phyloP scores from a whole-genome alignment of 2,113 vertebrate genomes.

The Cygnus atratus region DNA sequence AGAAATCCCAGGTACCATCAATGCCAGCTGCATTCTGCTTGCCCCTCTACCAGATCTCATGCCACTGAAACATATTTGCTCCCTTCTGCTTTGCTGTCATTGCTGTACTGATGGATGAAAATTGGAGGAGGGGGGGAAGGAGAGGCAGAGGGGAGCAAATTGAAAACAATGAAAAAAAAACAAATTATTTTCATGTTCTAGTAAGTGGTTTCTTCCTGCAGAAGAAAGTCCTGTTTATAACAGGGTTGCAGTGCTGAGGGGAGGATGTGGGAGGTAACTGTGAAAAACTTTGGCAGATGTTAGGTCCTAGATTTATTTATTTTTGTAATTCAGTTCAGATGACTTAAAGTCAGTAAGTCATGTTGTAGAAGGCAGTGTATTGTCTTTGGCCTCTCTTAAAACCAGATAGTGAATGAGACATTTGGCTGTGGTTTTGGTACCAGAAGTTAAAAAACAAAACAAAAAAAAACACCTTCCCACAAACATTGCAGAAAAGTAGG shows the following conservation, averaged over 20 bases:
- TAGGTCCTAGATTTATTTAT: neutral
- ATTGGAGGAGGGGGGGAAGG: neutral
- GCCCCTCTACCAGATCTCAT: rapidly evolving
- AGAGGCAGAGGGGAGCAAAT: neutral
- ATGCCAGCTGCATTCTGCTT: neutral
- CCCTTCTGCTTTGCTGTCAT: neutral
- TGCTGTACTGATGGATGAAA: neutral
- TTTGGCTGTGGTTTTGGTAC: neutral
- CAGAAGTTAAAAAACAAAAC: neutral
- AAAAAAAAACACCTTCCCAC: neutral
- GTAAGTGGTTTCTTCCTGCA: neutral
- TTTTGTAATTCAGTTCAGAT: neutral
- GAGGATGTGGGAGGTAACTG: neutral
- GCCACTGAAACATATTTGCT: neutral
- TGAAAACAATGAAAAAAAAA: neutral
- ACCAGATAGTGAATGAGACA: neutral
- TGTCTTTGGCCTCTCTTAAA: neutral
- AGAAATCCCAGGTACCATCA: neutral
- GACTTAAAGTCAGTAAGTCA: neutral
- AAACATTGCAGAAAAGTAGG: neutral
- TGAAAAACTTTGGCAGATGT: neutral
- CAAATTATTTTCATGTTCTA: neutral
- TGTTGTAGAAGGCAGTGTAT: neutral
- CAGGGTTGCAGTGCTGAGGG: neutral
- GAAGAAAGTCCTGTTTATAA: neutral